phyloP scores from a whole-genome alignment of 2,797 vertebrate genomes.

The Dromococcyx pavoninus region DNA sequence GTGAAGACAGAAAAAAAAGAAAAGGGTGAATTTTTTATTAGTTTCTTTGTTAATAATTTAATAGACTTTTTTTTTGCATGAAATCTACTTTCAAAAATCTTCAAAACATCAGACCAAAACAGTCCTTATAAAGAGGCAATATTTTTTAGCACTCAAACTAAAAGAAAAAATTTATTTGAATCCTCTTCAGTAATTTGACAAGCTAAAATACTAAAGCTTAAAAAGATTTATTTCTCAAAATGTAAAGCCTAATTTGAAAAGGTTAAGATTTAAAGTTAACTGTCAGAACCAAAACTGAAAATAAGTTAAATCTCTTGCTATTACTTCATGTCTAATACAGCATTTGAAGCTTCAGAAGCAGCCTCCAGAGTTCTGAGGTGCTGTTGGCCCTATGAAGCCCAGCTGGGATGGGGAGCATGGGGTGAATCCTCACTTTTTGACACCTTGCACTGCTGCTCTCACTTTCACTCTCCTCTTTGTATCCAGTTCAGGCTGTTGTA shows the following conservation, averaged over 20 bases:
- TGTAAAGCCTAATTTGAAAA: not conserved
- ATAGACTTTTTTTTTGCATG: not conserved
- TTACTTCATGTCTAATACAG: not conserved
- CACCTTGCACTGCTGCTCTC: accelerated
- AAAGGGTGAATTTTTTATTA: not conserved
- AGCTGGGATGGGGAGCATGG: not conserved
- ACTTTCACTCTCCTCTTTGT: not conserved
- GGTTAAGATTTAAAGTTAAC: not conserved
- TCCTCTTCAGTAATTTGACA: not conserved
- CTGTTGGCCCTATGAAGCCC: accelerated
- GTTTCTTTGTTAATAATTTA: not conserved
- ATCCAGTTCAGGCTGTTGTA: accelerated
- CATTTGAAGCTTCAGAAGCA: not conserved
- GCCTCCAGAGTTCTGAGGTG: not conserved
- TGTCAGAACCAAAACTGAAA: not conserved
- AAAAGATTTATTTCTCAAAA: not conserved
- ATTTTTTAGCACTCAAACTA: not conserved
- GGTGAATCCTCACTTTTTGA: accelerated
- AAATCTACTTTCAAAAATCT: not conserved
- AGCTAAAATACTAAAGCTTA: not conserved
- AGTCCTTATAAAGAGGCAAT: not conserved
- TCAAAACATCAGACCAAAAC: not conserved
- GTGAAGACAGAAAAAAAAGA: not conserved
- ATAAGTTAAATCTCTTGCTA: not conserved
- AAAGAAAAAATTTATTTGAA: not conserved